Conservation (phyloP, 2,113 vertebrate species). For the Cygnus atratus region DNA sequence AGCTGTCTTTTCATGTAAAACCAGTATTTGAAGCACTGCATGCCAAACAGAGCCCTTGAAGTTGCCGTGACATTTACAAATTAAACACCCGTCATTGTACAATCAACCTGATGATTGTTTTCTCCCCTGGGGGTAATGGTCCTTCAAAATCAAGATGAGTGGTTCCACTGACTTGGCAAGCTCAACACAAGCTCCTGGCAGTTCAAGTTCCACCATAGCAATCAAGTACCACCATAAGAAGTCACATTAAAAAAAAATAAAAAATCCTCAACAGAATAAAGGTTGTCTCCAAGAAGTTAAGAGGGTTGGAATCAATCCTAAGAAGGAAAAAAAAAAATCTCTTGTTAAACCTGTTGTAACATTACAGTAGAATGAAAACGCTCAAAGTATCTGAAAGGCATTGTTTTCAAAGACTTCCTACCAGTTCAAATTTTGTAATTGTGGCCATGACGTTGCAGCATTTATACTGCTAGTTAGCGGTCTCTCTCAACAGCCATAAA, state of each 20-base stretch:
- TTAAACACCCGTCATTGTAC: slow-evolving; percentile 37
- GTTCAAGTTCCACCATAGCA: not conserved
- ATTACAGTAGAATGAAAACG: not conserved
- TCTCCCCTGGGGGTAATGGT: not conserved
- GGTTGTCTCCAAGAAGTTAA: not conserved
- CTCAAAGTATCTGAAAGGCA: not conserved
- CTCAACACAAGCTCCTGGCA: not conserved
- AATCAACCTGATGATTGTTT: not conserved
- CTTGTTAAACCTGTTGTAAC: not conserved
- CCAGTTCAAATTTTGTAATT: not conserved
- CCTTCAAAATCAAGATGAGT: not conserved
- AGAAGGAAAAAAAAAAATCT: not conserved
- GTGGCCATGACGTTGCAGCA: not conserved
- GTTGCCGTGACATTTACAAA: not conserved
- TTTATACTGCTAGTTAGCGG: not conserved
- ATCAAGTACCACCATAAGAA: not conserved
- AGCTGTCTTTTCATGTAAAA: not conserved
- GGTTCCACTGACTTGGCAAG: slow-evolving; percentile 15
- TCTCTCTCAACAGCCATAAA: not conserved
- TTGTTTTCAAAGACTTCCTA: not conserved
- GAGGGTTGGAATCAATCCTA: not conserved
- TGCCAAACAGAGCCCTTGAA: not conserved
- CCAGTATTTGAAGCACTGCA: not conserved
- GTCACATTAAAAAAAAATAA: not conserved
- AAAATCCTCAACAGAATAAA: not conserved